Conservation (phyloP, 2,797 vertebrate genomes). For the Bovichtus variegatus region DNA sequence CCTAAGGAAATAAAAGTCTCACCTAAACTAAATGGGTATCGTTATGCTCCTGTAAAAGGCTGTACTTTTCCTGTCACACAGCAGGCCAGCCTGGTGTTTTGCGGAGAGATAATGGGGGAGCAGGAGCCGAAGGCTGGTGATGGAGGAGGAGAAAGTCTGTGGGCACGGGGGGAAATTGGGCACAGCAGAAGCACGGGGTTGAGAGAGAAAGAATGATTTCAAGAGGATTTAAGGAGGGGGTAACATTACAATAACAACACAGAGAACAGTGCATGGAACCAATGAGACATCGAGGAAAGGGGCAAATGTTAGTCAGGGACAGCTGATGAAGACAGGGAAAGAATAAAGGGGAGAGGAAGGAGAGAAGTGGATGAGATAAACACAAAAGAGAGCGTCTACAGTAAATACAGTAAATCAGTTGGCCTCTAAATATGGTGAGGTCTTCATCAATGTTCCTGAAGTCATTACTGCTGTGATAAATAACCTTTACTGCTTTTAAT, state of each 20-base stretch:
- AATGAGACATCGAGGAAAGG: slow-evolving; percentile 60
- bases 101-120: slow-evolving; percentile 64
- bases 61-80: slow-evolving; percentile 66
- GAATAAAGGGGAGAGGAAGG: slow-evolving; percentile 12
- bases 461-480: slow-evolving; percentile 50
- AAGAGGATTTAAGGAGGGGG: slow-evolving; percentile 53
- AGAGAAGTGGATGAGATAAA: slow-evolving; percentile 46
- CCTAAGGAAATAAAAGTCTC: slow-evolving; percentile 39
- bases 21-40: slow-evolving; percentile 39
- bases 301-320: slow-evolving; percentile 41
- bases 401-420: slow-evolving; percentile 32
- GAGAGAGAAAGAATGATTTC: slow-evolving; percentile 61
- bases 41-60: slow-evolving; percentile 43
- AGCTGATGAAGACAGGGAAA: slow-evolving; percentile 36
- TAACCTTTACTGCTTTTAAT: slow-evolving; percentile 57
- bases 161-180: slow-evolving; percentile 58
- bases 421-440: slow-evolving; percentile 38
- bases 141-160: slow-evolving; percentile 53
- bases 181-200: slow-evolving; percentile 44
- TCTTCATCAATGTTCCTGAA: slow-evolving; percentile 26
- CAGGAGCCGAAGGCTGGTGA: slow-evolving; percentile 42
- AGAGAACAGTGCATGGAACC: slow-evolving; percentile 54
- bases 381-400: not conserved
- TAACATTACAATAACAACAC: slow-evolving; percentile 65
- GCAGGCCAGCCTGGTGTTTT: slow-evolving; percentile 72